Evolutionary conservation across 2,797 vertebrate species (phyloP).

Genomic region (Danio jaintianensis): DNA sequence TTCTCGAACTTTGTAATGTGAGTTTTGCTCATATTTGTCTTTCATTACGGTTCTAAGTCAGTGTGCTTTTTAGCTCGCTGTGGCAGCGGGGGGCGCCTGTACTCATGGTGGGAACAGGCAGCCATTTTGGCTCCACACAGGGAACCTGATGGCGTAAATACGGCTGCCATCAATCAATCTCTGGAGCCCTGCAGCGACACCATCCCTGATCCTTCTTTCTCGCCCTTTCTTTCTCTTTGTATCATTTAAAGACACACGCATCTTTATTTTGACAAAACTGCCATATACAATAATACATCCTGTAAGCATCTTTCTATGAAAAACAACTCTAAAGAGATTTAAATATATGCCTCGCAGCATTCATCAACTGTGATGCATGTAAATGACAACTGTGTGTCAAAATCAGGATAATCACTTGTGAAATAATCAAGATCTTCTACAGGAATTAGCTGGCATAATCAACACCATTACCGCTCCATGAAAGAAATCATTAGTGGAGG

Average conservation of each 20-base stretch:
- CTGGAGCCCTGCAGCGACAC: constrained; percentile 67
- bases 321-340: neutral
- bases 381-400: neutral
- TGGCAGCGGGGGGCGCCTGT: constrained; percentile 61
- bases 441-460: constrained; percentile 26
- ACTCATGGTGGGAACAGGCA: constrained; percentile 75
- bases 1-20: constrained; percentile 50
- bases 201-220: constrained; percentile 65
- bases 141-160: constrained; percentile 75
- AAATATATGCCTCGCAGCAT: neutral
- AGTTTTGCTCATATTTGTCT: constrained; percentile 58
- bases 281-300: constrained; percentile 22
- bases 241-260: constrained; percentile 65
- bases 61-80: constrained; percentile 64
- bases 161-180: constrained; percentile 75
- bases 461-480: constrained; percentile 33
- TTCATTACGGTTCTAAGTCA: constrained; percentile 62
- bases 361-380: neutral
- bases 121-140: constrained; percentile 78
- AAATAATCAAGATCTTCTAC: constrained; percentile 33
- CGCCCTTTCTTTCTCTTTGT: constrained; percentile 48
- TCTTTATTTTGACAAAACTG: constrained; percentile 47
- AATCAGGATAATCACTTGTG: constrained; percentile 28
- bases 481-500: constrained; percentile 43
- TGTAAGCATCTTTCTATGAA: neutral